Percentiles rank a stretch among this genome's conserved stretches.
Conservation (phyloP, 2,888 invertebrate species). For the Chloroclystis v-ata region DNA sequence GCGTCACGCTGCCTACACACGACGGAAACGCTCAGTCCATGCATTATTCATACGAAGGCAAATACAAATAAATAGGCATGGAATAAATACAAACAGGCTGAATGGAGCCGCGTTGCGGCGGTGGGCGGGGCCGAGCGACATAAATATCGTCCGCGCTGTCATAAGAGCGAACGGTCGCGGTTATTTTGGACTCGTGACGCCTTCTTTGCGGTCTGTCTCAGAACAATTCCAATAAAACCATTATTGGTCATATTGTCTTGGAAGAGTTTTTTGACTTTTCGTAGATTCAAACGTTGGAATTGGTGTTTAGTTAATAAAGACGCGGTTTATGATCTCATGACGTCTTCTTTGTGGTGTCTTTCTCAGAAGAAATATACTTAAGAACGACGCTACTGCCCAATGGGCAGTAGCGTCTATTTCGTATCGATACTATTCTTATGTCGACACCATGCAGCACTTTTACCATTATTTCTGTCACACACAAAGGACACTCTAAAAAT, state of each 20-base stretch:
- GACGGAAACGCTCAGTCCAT: constrained; percentile 75
- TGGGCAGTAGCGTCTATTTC: no score
- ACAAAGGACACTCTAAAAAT: no score
- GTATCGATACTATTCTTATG: no score
- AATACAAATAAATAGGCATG: constrained; percentile 78
- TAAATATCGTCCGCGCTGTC: constrained; percentile 73
- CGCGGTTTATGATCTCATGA: no score
- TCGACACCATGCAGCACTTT: no score
- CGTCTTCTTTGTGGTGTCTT: no score
- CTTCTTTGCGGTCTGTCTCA: constrained; percentile 34
- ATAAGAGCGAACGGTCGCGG: constrained; percentile 62
- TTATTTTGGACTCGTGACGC: constrained; percentile 63
- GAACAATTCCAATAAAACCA: constrained; percentile 28
- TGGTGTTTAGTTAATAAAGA: no score
- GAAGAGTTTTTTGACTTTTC: neutral
- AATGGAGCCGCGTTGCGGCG: constrained; percentile 71
- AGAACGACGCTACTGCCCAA: no score
- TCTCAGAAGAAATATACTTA: no score
- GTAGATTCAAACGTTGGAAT: no score
- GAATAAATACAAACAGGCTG: constrained; percentile 78
- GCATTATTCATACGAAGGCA: constrained; percentile 75
- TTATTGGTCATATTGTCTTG: constrained; percentile 21
- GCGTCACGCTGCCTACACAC: constrained; percentile 78
- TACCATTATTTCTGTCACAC: no score
- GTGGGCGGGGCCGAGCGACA: constrained; percentile 74